Evolutionary conservation across 2,113 vertebrate species (phyloP).

Genomic region (Bettongia penicillata): DNA sequence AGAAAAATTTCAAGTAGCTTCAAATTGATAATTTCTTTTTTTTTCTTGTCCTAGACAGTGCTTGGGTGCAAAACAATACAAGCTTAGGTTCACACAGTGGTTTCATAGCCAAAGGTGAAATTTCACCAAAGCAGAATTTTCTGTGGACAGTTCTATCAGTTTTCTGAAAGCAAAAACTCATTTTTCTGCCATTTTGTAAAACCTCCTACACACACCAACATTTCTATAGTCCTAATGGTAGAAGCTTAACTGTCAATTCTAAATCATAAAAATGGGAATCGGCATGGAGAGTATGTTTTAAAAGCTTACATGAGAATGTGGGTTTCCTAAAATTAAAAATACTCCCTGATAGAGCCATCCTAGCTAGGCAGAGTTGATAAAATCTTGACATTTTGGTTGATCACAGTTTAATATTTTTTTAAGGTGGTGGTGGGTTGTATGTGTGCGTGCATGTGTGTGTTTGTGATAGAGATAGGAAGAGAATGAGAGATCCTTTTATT

Average conservation of each 20-base stretch:
- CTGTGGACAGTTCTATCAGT: constrained; percentile 24
- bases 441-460: too few species aligned
- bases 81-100: background rate
- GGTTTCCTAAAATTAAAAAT: constrained; percentile 75
- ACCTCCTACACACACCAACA: background rate
- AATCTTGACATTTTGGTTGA: constrained; percentile 60
- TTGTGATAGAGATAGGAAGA: too few species aligned
- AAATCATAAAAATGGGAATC: constrained; percentile 59
- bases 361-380: constrained; percentile 1
- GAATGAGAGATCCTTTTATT: background rate
- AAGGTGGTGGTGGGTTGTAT: constrained; percentile 27
- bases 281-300: constrained; percentile 59
- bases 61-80: constrained; percentile 14
- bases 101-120: background rate
- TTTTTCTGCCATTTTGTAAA: constrained; percentile 47
- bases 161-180: constrained; percentile 40
- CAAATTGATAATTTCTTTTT: constrained; percentile 47
- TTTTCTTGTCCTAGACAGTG: constrained; percentile 17
- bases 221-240: constrained; percentile 1
- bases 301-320: constrained; percentile 65
- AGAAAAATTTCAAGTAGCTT: constrained; percentile 34
- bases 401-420: constrained; percentile 66
- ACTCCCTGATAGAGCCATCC: background rate
- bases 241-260: constrained; percentile 62
- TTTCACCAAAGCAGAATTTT: constrained; percentile 1